Conservation (phyloP, 2,888 invertebrate genomes). For the Epsilonema sp. region DNA sequence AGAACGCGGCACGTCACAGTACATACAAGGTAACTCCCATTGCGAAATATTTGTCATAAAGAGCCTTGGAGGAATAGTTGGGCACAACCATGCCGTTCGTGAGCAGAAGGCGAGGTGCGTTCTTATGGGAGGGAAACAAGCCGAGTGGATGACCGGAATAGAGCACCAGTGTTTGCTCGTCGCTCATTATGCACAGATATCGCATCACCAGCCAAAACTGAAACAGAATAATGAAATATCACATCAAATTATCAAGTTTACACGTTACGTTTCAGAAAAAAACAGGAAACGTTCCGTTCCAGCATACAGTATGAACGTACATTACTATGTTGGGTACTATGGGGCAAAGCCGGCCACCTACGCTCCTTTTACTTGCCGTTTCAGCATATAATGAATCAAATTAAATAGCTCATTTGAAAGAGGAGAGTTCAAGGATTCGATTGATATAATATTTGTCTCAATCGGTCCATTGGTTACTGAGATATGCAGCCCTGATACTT, state of each 20-base stretch:
- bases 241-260: no score
- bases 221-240: constrained; percentile 10
- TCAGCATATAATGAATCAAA: no score
- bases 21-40: constrained; percentile 42
- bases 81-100: constrained; percentile 44
- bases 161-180: constrained; percentile 40
- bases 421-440: no score
- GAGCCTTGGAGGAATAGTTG: constrained; percentile 38
- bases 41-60: constrained; percentile 42
- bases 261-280: constrained; percentile 1
- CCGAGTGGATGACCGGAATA: constrained; percentile 44
- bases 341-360: no score
- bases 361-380: no score
- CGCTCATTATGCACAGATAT: constrained; percentile 38
- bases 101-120: constrained; percentile 39
- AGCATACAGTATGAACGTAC: constrained; percentile 2
- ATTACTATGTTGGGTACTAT: no score
- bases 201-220: constrained; percentile 41
- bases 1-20: no score
- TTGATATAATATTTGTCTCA: no score
- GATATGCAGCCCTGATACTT: no score
- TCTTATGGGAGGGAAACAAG: constrained; percentile 36
- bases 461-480: no score
- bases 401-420: no score
- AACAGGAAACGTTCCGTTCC: constrained; percentile 5